Conservation (phyloP, 1,140 invertebrate species). For the Heliothis subflexa region DNA sequence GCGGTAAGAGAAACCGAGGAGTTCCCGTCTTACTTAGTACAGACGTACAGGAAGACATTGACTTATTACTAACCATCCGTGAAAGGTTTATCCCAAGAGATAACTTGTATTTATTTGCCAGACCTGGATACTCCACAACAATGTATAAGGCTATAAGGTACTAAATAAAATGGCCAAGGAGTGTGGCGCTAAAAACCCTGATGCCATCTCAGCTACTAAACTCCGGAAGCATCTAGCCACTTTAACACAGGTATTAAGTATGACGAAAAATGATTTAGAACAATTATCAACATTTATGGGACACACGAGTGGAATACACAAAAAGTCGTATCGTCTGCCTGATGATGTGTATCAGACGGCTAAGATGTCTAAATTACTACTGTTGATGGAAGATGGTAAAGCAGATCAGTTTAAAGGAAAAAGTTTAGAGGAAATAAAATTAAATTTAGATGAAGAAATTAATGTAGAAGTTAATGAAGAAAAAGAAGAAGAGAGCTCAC, state of each 20-base stretch:
- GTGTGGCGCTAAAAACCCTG: slow-evolving; percentile 61
- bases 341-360: slow-evolving; percentile 34
- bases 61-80: slow-evolving; percentile 52
- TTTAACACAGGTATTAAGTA: slow-evolving; percentile 66
- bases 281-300: slow-evolving; percentile 67
- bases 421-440: slow-evolving; percentile 31
- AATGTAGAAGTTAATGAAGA: too few species aligned
- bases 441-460: not conserved
- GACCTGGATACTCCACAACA: slow-evolving; percentile 43
- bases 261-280: slow-evolving; percentile 64
- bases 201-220: slow-evolving; percentile 60
- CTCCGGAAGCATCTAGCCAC: slow-evolving; percentile 71
- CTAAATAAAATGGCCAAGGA: slow-evolving; percentile 58
- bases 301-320: slow-evolving; percentile 43
- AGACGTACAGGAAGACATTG: slow-evolving; percentile 47
- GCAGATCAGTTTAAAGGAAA: slow-evolving; percentile 34
- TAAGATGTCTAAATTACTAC: slow-evolving; percentile 31
- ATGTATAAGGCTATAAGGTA: slow-evolving; percentile 67
- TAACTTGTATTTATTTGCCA: slow-evolving; percentile 60
- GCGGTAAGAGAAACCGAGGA: slow-evolving; percentile 46
- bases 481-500: too few species aligned
- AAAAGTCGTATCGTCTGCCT: slow-evolving; percentile 6
- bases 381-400: slow-evolving; percentile 38
- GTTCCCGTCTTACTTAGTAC: slow-evolving; percentile 49
- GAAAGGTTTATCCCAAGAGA: slow-evolving; percentile 46